Evolutionary conservation across 37 sponge, comb jelly and placozoan species (phyloP), one percentile per base, ranked within the genome.

Genomic region (Spongia lamella): DNA sequence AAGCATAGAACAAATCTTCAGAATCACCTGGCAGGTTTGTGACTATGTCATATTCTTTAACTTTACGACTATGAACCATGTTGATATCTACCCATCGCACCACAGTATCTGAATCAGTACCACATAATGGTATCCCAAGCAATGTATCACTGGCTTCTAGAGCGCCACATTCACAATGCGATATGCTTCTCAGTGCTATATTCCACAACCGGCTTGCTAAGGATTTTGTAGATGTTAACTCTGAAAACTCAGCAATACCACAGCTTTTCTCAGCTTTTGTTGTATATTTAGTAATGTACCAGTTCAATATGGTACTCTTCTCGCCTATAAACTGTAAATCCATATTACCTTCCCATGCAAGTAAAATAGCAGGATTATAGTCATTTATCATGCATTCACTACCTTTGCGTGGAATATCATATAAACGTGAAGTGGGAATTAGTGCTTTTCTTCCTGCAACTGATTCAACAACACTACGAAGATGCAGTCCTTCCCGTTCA

Each of bases 271-370:
- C 83, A 53, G 76, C 76, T 27, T 83, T 83, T 17, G 83, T 74
- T 7, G 75, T 68, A 52, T 83, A 83, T 3, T 68, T 60, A 35
- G 61, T 83, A 1, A 73, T 69, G 34, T 83, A 83, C 22, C 57
- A 76, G 11, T 75, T 76, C 22, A 83, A 49, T 21, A 76, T 59
- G 0, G 63, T 50, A 25, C 67, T 63, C 3, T 40, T 36, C 51
- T 83, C 83, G 22, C 68, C 76, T 24, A 74, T 61, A 66, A 39
- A 83, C 67, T 74, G 83, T 2, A 83, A 19, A 26, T 83, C 76
- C 50, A 73, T 66, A 60, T 83, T 83, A 25, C 68, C 83, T 56
- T 66, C 50, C 76, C 83, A 83, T 20, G 65, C 56, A 43, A 83
- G n/a, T 3, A 83, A 68, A 22, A 74, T 19, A 2, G 65, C 51